These are phyloP conservation scores for Bovichtus diacanthus DNA, from an alignment of 2,797 vertebrate genomes.

Conservation along the genomic window DNA sequence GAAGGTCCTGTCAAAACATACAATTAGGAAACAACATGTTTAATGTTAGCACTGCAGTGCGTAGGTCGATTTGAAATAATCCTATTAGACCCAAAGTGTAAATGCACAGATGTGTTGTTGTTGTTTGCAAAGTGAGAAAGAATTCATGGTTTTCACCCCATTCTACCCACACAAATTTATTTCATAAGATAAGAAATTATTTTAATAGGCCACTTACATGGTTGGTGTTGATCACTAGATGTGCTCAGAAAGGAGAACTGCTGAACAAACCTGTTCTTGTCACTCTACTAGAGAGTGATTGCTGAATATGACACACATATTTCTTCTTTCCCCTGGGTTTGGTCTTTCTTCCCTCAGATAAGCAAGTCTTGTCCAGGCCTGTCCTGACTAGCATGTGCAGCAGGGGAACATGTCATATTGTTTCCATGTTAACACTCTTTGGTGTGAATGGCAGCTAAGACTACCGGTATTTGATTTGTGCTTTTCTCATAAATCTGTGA, in stretches of 20 bases:
- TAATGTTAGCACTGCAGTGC: background rate
- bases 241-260: background rate
- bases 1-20: slow-evolving; percentile 16
- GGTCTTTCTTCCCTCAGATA: slow-evolving; percentile 41
- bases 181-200: background rate
- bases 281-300: background rate
- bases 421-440: slow-evolving; percentile 26
- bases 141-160: background rate
- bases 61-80: background rate
- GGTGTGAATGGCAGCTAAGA: slow-evolving; percentile 6
- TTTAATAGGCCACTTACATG: background rate
- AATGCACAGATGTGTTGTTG: background rate
- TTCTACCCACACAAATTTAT: background rate
- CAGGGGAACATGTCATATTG: slow-evolving; percentile 36
- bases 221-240: background rate
- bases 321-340: slow-evolving; percentile 30
- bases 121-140: background rate
- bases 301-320: slow-evolving; percentile 33
- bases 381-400: slow-evolving; percentile 40
- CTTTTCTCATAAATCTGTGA: slow-evolving; percentile 2
- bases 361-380: slow-evolving; percentile 63
- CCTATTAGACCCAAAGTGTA: background rate
- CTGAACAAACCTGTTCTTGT: slow-evolving; percentile 37
- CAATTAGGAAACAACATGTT: background rate
- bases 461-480: background rate